These are phyloP conservation scores for Gopherus flavomarginatus DNA, from an alignment of 2,113 vertebrate species.

Conservation along the genomic window DNA sequence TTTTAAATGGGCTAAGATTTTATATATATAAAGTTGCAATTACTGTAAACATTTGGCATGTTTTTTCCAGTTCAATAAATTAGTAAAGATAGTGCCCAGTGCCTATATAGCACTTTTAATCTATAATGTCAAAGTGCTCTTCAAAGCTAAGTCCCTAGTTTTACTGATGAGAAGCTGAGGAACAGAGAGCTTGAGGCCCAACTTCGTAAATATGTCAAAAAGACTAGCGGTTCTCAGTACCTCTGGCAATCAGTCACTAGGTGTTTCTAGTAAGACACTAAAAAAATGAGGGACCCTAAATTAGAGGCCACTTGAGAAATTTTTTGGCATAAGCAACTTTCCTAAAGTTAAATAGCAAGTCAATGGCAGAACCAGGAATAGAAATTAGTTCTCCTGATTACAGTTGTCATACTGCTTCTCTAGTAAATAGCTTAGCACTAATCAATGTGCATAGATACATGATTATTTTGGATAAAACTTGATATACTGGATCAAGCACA, in stretches of 20 bases:
- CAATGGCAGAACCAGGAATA: neutral
- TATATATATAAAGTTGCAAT: neutral
- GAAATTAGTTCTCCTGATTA: neutral
- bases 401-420: neutral
- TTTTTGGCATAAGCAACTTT: neutral
- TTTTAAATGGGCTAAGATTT: neutral
- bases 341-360: neutral
- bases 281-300: neutral
- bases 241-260: neutral
- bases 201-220: neutral
- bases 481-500: too few relatives aligned
- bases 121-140: neutral
- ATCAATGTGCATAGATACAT: too few relatives aligned
- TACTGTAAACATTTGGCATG: neutral
- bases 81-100: neutral
- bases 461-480: too few relatives aligned
- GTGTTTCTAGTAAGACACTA: neutral
- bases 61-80: neutral
- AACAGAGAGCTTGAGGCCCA: neutral
- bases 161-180: neutral
- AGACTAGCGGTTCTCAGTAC: neutral
- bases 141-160: neutral
- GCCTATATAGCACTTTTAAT: neutral
- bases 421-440: neutral
- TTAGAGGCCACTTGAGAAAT: neutral